Evolutionary conservation across 2,797 vertebrate genomes (phyloP).

Genomic region (Coendou prehensilis): DNA sequence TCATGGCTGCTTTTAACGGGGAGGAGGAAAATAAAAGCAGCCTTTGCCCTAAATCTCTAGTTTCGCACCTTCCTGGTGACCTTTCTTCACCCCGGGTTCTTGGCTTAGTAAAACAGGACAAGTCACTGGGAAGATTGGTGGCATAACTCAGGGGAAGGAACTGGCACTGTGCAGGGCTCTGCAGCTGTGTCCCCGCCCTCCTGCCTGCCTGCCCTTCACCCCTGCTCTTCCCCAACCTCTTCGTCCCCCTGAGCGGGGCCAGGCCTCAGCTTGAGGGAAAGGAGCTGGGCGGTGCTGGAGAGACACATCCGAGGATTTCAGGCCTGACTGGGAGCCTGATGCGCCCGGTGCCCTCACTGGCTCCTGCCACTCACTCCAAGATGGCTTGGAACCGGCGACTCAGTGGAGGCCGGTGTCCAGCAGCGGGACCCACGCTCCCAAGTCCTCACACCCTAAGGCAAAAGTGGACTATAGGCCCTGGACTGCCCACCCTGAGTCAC

Average conservation of each 20-base stretch:
- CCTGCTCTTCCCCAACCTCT: neutral
- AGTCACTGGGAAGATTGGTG: neutral
- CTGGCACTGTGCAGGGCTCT: neutral
- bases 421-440: neutral
- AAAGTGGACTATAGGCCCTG: neutral
- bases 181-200: neutral
- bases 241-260: neutral
- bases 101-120: conserved; percentile 38
- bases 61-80: neutral
- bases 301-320: neutral
- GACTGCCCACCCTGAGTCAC: conserved; percentile 11
- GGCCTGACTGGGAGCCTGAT: neutral
- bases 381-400: neutral
- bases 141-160: neutral
- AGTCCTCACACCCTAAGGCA: neutral
- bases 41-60: neutral
- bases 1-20: neutral
- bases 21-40: neutral
- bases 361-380: neutral
- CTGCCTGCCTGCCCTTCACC: neutral
- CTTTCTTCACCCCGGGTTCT: neutral
- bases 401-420: neutral
- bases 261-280: neutral
- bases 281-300: neutral
- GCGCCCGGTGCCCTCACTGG: neutral